A percentile compares a stretch with the other conserved stretches of the same genome.
phyloP scores from a whole-genome alignment of 1,140 invertebrate species.

The Drosophila bipectinata region DNA sequence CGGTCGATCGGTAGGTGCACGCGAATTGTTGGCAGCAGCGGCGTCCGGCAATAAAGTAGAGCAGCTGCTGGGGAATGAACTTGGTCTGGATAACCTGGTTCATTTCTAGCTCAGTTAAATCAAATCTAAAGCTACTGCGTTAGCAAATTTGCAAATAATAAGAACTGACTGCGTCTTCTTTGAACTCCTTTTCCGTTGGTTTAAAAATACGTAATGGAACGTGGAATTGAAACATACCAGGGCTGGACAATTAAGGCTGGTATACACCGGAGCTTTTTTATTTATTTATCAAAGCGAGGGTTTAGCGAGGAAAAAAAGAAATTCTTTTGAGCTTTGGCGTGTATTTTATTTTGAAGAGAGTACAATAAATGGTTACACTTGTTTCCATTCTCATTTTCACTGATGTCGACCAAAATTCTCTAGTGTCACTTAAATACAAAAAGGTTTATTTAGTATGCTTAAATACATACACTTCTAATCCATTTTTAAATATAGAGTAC shows the following conservation, averaged over 20 bases:
- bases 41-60: conserved; percentile 65
- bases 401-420: conserved; percentile 13
- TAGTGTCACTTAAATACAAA: conserved; percentile 34
- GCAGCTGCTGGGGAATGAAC: conserved; percentile 63
- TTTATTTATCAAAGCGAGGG: too few relatives aligned
- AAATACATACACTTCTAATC: conserved; percentile 16
- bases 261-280: too few relatives aligned
- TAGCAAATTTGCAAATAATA: background rate
- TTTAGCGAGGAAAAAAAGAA: too few relatives aligned
- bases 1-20: conserved; percentile 51
- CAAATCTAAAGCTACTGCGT: background rate
- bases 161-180: background rate
- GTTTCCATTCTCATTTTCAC: background rate
- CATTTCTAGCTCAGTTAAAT: conserved; percentile 28
- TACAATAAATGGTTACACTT: conserved; percentile 14
- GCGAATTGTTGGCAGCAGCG: conserved; percentile 69
- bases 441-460: conserved; percentile 19
- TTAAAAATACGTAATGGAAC: background rate
- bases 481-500: conserved; percentile 20
- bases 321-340: conserved; percentile 10
- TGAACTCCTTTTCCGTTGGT: background rate
- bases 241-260: conserved; percentile 6
- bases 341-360: conserved; percentile 21
- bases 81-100: conserved; percentile 50
- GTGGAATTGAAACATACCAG: conserved; percentile 11